Base-by-base conservation (phyloP, 2,888 invertebrate genomes). In the Halictus ligatus region DNA sequence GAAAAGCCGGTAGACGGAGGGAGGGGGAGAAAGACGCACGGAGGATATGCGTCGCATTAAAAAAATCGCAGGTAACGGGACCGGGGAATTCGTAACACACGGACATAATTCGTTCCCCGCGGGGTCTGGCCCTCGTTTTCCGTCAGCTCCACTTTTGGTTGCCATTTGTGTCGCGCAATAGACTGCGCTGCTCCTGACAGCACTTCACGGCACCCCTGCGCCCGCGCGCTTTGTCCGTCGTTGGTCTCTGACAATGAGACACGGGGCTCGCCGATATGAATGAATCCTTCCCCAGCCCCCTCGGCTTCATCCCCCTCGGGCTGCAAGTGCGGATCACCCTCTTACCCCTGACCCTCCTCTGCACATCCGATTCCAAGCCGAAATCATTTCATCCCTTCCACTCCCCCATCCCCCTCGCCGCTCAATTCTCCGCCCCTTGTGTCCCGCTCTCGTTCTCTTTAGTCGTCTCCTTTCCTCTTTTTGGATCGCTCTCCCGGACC, bases 151-250 rank as follows among this genome's bases (percentile, higher is more conserved):
- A 91, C 90, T 90, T 90, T 91, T 81, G 88, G 89, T 91, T 88
- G 91, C 88, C 91, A 89, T 90, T 90, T 89, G 91, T 90, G 89
- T 88, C 91, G 89, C 81, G 88, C 90, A 86, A 90, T 89, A 87
- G 89, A 90, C 88, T 87, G 87, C 87, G 86, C 87, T 90, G 90
- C 87, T 89, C 67, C 89, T 91, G 90, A 90, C 90, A 90, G 91
- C 90, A 87, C 89, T 90, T 86, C 88, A 86, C 80, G 29, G 35
- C 35, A 78, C 86, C 89, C 88, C 76, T 35, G 84, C 88, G 78
- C 75, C 72, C 83, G 76, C n/a, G 18, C 29, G 29, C 86, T 89
- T 89, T 91, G 89, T 90, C 86, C 84, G 84, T 78, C 40, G 46
- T 75, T 78, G 46, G 75, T 79, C 71, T 79, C 72, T 71, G 90